Conservation (phyloP, 1,140 invertebrate species). For the Paramacrobiotus metropolitanus region DNA sequence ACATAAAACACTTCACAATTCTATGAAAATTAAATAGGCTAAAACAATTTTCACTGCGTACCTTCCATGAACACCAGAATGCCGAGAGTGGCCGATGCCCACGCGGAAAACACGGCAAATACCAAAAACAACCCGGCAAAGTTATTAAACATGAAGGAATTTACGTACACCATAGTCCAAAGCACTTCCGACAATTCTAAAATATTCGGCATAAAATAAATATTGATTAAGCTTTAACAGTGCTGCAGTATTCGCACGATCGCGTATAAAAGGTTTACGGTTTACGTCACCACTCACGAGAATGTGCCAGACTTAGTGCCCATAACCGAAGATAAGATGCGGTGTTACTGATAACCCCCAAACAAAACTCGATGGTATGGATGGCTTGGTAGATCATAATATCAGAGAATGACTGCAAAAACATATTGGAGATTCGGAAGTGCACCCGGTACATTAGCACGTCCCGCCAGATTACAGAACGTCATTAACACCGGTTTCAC, state of each 20-base stretch:
- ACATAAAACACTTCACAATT: not conserved
- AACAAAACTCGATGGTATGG: conserved; percentile 87
- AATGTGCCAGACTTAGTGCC: conserved; percentile 81
- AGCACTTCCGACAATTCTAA: conserved; percentile 87
- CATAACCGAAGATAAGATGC: conserved; percentile 85
- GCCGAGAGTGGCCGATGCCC: conserved; percentile 59
- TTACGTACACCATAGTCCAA: conserved; percentile 72
- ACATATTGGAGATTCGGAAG: not conserved
- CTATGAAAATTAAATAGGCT: not conserved
- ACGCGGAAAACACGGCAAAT: conserved; percentile 53
- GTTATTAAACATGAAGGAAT: not conserved
- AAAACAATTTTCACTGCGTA: conserved; percentile 10
- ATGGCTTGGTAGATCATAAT: conserved; percentile 75
- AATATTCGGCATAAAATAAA: conserved; percentile 18
- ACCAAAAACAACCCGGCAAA: conserved; percentile 28
- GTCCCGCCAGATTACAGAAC: not conserved
- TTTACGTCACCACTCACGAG: conserved; percentile 40
- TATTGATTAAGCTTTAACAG: too few species aligned
- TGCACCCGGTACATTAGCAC: not conserved
- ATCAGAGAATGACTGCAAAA: conserved; percentile 43
- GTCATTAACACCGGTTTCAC: not conserved
- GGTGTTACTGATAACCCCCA: conserved; percentile 83
- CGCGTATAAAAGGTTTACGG: too few species aligned
- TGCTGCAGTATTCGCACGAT: too few species aligned
- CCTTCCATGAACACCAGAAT: conserved; percentile 90